phyloP scores from a whole-genome alignment of 2,113 vertebrate genomes.

The Calypte anna region DNA sequence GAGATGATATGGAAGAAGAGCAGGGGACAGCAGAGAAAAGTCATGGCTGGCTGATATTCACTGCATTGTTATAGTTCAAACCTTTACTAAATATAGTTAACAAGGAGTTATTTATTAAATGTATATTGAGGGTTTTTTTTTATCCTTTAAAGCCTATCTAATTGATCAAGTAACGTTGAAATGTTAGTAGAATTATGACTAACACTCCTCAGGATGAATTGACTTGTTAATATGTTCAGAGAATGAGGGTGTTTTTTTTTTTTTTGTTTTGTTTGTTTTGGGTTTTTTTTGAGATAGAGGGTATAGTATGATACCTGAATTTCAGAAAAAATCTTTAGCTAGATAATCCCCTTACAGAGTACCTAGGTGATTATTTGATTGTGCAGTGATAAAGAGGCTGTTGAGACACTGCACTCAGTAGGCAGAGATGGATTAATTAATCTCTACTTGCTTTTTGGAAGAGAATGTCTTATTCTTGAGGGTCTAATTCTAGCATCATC shows the following conservation, averaged over 20 bases:
- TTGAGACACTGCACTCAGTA: neutral
- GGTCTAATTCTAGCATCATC: conserved; percentile 33
- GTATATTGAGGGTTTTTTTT: neutral
- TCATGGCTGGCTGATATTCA: neutral
- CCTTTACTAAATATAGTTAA: neutral
- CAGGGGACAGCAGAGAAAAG: neutral
- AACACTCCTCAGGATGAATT: neutral
- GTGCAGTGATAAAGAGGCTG: neutral
- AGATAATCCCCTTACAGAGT: neutral
- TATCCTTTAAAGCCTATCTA: neutral
- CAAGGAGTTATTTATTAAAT: neutral
- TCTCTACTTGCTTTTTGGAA: conserved; percentile 7
- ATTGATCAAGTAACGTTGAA: neutral
- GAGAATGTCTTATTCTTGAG: conserved; percentile 4
- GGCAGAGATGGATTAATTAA: conserved; percentile 17
- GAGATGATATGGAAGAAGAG: neutral
- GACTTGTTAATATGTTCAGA: neutral
- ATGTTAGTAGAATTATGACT: neutral
- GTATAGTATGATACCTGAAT: neutral
- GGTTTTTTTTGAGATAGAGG: neutral
- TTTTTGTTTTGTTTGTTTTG: too few species aligned
- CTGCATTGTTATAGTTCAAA: neutral
- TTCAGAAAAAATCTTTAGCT: neutral
- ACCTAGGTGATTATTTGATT: neutral
- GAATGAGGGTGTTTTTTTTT: neutral